Conservation (phyloP, 2,888 invertebrate genomes). For the Hemaris fuciformis region DNA sequence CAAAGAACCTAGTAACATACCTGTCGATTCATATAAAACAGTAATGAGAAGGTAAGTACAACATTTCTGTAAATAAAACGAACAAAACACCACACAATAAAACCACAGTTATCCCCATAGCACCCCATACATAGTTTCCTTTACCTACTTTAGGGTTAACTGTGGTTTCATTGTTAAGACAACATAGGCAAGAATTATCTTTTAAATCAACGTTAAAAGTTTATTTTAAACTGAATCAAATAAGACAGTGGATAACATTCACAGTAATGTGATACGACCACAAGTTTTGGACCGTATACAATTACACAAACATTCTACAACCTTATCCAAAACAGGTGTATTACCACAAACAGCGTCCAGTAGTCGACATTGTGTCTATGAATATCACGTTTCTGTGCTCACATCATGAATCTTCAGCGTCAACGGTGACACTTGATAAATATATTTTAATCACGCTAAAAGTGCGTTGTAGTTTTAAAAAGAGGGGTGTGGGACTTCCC, state of each 20-base stretch:
- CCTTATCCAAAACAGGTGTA: too few species aligned
- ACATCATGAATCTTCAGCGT: not conserved
- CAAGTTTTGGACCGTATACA: not conserved
- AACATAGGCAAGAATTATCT: too few species aligned
- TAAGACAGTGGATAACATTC: not conserved
- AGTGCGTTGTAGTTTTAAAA: not conserved
- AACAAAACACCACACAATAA: too few species aligned
- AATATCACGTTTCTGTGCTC: not conserved
- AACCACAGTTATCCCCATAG: too few species aligned
- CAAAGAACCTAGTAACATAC: too few species aligned
- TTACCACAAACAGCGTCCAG: too few species aligned
- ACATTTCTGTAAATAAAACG: too few species aligned
- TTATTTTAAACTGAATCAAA: not conserved
- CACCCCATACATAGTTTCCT: too few species aligned
- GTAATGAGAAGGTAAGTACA: too few species aligned
- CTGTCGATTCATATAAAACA: too few species aligned
- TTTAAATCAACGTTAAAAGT: not conserved
- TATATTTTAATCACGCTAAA: slow-evolving; percentile 1
- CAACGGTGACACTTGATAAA: not conserved
- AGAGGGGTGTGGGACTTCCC: not conserved
- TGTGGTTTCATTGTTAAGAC: too few species aligned
- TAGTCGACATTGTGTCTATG: not conserved
- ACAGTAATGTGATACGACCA: not conserved
- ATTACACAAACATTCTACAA: not conserved
- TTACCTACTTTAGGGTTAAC: too few species aligned